A percentile compares a stretch with the other conserved stretches of the same genome.
Conservation (phyloP, 1,140 invertebrate genomes). For the Microplitis demolitor region DNA sequence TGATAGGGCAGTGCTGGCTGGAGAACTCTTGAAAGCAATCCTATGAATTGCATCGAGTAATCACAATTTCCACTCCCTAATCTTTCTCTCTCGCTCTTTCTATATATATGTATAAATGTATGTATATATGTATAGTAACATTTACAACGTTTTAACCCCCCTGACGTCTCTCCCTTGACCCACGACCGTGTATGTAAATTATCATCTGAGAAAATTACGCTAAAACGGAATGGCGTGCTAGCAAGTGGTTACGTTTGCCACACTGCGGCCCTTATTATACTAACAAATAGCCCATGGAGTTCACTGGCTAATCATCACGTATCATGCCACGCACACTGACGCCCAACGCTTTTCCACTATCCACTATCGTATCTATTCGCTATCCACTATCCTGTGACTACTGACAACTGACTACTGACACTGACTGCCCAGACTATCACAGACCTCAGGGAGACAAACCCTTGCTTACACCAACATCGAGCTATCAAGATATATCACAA, state of each 20-base stretch:
- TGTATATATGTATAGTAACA: not conserved
- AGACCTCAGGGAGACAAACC: not conserved
- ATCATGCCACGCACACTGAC: slow-evolving; percentile 51
- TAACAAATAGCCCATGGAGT: slow-evolving; percentile 61
- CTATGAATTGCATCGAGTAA: slow-evolving; percentile 28
- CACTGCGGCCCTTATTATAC: slow-evolving; percentile 61
- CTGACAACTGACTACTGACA: too few species aligned
- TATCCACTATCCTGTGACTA: not conserved
- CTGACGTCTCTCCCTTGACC: slow-evolving; percentile 18
- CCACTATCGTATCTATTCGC: not conserved
- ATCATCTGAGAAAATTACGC: slow-evolving; percentile 58
- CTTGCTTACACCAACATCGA: not conserved
- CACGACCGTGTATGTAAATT: slow-evolving; percentile 54
- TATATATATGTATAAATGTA: not conserved
- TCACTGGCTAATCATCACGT: slow-evolving; percentile 59
- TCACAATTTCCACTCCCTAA: slow-evolving; percentile 28
- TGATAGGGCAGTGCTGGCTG: not conserved
- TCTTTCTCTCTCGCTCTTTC: not conserved
- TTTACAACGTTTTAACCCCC: not conserved
- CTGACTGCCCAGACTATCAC: not conserved
- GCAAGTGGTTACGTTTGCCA: slow-evolving; percentile 58
- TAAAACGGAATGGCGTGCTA: slow-evolving; percentile 60
- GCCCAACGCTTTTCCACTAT: slow-evolving; percentile 13
- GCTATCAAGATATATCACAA: not conserved
- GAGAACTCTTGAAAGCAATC: slow-evolving; percentile 23